phyloP scores from a whole-genome alignment of 1,140 invertebrate species.

The Drosophila lowei region DNA sequence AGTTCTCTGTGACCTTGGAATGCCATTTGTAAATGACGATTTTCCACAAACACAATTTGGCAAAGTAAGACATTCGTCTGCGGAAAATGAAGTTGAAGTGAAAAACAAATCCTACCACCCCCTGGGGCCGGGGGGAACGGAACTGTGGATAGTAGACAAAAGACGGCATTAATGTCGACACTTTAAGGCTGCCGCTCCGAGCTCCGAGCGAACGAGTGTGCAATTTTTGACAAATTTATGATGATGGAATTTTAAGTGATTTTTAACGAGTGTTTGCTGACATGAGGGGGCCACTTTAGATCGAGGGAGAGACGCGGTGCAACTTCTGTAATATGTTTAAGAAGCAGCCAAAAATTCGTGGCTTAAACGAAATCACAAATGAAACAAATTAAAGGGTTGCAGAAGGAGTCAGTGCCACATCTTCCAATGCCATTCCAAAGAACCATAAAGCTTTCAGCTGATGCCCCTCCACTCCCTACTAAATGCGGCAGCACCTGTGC shows the following conservation, averaged over 20 bases:
- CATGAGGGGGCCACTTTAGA: conserved; percentile 14
- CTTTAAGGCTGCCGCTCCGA: conserved; percentile 24
- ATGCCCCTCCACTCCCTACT: conserved; percentile 9
- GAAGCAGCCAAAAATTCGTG: no score
- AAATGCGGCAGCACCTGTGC: conserved; percentile 60
- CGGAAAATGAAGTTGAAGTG: not conserved
- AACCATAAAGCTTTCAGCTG: not conserved
- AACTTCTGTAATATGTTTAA: conserved; percentile 20
- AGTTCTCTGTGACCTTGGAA: no score
- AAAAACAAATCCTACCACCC: conserved; percentile 26
- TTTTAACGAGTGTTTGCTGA: conserved; percentile 77
- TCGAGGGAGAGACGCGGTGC: not conserved
- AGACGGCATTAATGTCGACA: conserved; percentile 37
- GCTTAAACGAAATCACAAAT: no score
- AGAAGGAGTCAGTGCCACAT: not conserved
- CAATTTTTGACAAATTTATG: conserved; percentile 82
- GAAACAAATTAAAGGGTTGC: no score
- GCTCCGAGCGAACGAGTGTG: conserved; percentile 15
- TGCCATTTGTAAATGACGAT: no score
- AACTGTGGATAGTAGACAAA: conserved; percentile 32
- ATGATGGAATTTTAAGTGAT: conserved; percentile 83
- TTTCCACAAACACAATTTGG: no score
- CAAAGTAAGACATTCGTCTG: no score
- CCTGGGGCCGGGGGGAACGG: not conserved
- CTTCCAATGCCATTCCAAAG: conserved; percentile 4